phyloP scores from a whole-genome alignment of 2,888 invertebrate genomes.

The Salticus scenicus region DNA sequence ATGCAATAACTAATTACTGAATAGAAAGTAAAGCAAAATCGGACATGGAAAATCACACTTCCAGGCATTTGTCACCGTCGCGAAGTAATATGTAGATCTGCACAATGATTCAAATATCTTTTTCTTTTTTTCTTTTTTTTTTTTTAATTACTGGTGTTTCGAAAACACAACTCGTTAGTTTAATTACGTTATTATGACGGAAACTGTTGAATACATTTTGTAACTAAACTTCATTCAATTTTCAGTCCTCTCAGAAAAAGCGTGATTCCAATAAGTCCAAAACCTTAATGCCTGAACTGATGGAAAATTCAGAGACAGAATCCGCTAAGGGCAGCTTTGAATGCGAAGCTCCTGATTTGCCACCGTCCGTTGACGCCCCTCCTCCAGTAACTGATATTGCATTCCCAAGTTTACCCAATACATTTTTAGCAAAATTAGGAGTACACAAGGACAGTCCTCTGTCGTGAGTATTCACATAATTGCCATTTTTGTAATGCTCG shows the following conservation, averaged over 20 bases:
- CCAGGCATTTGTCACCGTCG: too few species aligned
- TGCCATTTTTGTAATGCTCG: not conserved
- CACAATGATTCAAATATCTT: too few species aligned
- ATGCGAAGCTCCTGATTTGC: slow-evolving; percentile 56
- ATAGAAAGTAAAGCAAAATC: too few species aligned
- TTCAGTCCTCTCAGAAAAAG: slow-evolving; percentile 45
- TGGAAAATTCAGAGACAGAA: slow-evolving; percentile 71
- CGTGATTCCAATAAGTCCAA: slow-evolving; percentile 61
- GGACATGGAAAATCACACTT: too few species aligned
- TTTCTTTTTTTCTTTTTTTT: too few species aligned
- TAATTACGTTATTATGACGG: too few species aligned
- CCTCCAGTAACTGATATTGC: slow-evolving; percentile 43
- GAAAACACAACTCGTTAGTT: too few species aligned
- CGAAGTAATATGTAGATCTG: too few species aligned
- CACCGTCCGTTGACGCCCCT: slow-evolving; percentile 27
- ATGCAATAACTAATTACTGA: too few species aligned
- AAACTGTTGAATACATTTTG: too few species aligned
- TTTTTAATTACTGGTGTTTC: too few species aligned
- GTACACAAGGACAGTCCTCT: slow-evolving; percentile 72
- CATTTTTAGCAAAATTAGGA: slow-evolving; percentile 77
- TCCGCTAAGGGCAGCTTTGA: slow-evolving; percentile 70
- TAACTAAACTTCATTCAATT: slow-evolving; percentile 4
- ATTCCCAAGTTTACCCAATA: slow-evolving; percentile 77
- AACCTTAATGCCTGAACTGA: slow-evolving; percentile 69
- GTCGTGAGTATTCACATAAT: slow-evolving; percentile 41